These are phyloP conservation scores for Paradoxurus hermaphroditus DNA, from an alignment of 2,113 vertebrate species.

Conservation along the genomic window DNA sequence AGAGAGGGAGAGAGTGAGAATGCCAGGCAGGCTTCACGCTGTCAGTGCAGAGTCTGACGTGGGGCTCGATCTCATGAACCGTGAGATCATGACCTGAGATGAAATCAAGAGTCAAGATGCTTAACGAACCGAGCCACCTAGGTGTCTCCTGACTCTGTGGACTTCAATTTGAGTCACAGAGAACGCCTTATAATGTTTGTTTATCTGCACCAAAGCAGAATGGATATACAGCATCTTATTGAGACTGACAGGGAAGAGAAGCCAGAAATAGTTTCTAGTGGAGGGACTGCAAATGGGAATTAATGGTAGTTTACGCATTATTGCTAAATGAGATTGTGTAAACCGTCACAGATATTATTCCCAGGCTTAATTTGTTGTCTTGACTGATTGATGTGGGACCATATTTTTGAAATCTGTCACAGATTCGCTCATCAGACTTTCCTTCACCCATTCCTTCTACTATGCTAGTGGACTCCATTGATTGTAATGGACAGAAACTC, in stretches of 20 bases:
- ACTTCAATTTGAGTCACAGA: background rate
- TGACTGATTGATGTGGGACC: background rate
- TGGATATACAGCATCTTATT: background rate
- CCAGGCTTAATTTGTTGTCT: background rate
- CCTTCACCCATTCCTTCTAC: background rate
- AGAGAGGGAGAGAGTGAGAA: no score
- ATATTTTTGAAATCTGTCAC: background rate
- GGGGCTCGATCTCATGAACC: no score
- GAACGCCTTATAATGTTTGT: background rate
- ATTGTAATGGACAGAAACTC: background rate
- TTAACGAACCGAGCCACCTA: no score
- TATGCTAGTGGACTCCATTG: background rate
- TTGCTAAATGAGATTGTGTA: background rate
- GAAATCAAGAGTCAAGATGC: no score
- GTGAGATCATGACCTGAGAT: no score
- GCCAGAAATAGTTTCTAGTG: background rate
- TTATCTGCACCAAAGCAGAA: background rate
- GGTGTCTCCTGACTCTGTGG: background rate
- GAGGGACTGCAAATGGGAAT: background rate
- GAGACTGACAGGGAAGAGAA: background rate
- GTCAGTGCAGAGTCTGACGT: no score
- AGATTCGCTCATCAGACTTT: background rate
- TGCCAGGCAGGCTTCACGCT: no score
- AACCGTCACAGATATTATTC: background rate
- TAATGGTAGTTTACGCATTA: background rate